Evolutionary conservation across 2,888 invertebrate genomes (phyloP).

Genomic region (Odiellus spinosus): DNA sequence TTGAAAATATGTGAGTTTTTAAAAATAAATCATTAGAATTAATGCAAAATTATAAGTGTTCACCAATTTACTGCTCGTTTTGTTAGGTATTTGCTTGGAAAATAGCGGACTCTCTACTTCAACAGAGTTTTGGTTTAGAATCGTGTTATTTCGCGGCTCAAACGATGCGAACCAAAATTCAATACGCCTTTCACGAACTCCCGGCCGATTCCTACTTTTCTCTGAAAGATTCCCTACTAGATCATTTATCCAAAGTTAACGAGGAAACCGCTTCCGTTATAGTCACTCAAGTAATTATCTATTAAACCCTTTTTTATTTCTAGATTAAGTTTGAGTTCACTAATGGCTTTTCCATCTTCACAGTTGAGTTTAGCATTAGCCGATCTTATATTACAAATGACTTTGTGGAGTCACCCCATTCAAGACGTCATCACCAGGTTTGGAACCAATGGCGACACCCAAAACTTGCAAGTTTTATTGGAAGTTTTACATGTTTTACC

Average conservation of each 20-base stretch:
- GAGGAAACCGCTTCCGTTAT: conserved; percentile 65
- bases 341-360: no score
- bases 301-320: no score
- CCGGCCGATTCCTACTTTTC: conserved; percentile 68
- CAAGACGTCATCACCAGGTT: conserved; percentile 61
- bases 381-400: conserved; percentile 84
- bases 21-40: no score
- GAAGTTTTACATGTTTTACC: conserved; percentile 87
- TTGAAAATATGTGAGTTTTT: no score
- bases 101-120: conserved; percentile 81
- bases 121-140: conserved; percentile 69
- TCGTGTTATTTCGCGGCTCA: conserved; percentile 97
- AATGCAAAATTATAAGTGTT: no score
- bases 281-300: conserved; percentile 53
- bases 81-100: conserved; percentile 90
- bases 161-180: conserved; percentile 78
- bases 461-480: conserved; percentile 58
- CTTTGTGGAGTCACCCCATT: conserved; percentile 76
- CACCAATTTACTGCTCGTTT: no score
- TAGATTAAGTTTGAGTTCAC: no score
- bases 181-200: conserved; percentile 67
- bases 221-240: conserved; percentile 72
- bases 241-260: conserved; percentile 65
- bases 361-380: conserved; percentile 77
- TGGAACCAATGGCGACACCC: conserved; percentile 19